Evolutionary conservation across 2,797 vertebrate species (phyloP).

Genomic region (Sebastes diploproa): DNA sequence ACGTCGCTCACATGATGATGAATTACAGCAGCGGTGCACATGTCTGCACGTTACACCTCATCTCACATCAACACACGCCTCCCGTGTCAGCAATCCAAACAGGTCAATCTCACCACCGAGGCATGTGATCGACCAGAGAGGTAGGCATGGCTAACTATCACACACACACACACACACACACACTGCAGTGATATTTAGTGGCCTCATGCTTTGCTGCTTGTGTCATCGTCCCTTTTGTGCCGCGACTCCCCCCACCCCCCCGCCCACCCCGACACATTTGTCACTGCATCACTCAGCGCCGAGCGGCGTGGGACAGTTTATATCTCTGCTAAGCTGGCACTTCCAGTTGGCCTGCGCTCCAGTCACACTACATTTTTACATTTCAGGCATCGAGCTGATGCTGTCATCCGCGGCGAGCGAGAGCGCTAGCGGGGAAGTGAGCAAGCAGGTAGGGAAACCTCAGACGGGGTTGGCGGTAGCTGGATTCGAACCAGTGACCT

Average conservation of each 20-base stretch:
- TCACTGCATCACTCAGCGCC: constrained; percentile 73
- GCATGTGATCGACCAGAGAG: constrained; percentile 33
- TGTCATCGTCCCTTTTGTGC: constrained; percentile 69
- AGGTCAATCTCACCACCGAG: constrained; percentile 37
- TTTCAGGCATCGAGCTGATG: constrained; percentile 30
- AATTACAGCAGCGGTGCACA: constrained; percentile 28
- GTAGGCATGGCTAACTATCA: neutral
- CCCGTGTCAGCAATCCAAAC: constrained; percentile 41
- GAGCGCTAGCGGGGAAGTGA: constrained; percentile 25
- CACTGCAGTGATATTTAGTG: constrained; percentile 68
- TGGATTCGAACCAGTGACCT: neutral
- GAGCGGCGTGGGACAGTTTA: constrained; percentile 55
- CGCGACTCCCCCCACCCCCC: constrained; percentile 28
- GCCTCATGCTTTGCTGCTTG: constrained; percentile 70
- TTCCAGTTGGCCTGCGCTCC: constrained; percentile 46
- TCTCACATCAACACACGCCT: constrained; percentile 36
- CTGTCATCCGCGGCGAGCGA: neutral
- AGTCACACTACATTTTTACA: constrained; percentile 34
- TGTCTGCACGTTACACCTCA: constrained; percentile 27
- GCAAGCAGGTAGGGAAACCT: constrained; percentile 14
- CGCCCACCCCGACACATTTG: constrained; percentile 59
- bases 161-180: constrained; percentile 1
- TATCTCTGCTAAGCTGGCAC: constrained; percentile 64
- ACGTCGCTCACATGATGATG: constrained; percentile 19
- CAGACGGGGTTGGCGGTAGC: neutral